These are phyloP conservation scores for Megaceryle torquata DNA, from an alignment of 2,113 vertebrate species.

Conservation along the genomic window DNA sequence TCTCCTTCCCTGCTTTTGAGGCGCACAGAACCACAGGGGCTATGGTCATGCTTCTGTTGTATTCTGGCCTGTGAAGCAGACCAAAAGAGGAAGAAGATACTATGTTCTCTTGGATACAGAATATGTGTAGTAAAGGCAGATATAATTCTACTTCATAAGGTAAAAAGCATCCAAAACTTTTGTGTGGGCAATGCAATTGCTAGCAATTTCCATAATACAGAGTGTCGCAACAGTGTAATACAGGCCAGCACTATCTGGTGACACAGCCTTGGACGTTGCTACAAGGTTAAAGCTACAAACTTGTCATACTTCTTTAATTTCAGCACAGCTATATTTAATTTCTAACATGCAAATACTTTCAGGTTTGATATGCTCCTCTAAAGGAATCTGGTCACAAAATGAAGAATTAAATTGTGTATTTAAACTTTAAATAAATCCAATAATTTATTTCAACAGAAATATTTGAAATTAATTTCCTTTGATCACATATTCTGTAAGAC, in stretches of 20 bases:
- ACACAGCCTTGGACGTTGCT: not conserved
- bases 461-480: not conserved
- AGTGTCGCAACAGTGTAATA: not conserved
- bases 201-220: not conserved
- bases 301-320: not conserved
- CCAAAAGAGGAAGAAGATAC: not conserved
- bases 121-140: not conserved
- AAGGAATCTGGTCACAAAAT: not conserved
- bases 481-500: not conserved
- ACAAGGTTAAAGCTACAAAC: not conserved
- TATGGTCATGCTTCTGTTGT: not conserved
- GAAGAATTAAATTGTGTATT: not conserved
- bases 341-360: not conserved
- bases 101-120: not conserved
- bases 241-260: not conserved
- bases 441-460: not conserved
- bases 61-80: not conserved
- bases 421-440: not conserved
- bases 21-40: not conserved
- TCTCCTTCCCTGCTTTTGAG: not conserved
- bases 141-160: not conserved
- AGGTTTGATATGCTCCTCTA: not conserved
- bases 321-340: not conserved
- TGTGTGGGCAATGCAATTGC: not conserved
- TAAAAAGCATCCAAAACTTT: not conserved